phyloP scores from a whole-genome alignment of 2,888 invertebrate genomes.

The Cantharis nigra region DNA sequence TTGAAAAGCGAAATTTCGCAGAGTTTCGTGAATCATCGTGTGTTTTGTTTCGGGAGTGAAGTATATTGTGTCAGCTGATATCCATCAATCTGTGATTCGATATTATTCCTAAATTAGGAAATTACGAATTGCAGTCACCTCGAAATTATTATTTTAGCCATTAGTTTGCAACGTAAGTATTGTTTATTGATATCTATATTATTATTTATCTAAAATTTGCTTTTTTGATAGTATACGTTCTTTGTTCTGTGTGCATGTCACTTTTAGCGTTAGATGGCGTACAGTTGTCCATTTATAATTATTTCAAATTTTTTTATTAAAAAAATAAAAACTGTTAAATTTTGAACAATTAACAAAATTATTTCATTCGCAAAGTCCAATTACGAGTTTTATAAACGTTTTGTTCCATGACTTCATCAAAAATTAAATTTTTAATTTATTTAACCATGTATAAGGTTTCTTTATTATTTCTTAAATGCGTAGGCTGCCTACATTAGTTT shows the following conservation, averaged over 20 bases:
- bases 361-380: not conserved
- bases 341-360: not conserved
- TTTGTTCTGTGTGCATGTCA: not conserved
- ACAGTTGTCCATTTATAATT: not conserved
- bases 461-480: not conserved
- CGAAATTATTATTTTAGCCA: not conserved
- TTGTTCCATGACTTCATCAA: not conserved
- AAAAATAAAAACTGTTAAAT: not conserved
- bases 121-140: not conserved
- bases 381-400: not conserved
- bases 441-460: not conserved
- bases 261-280: not conserved
- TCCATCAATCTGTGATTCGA: not conserved
- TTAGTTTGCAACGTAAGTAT: not conserved
- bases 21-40: not conserved
- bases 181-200: not conserved
- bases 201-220: not conserved
- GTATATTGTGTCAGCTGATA: slow-evolving; percentile 2
- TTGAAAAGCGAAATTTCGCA: not conserved
- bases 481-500: not conserved
- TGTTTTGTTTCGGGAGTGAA: not conserved
- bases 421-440: not conserved
- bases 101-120: not conserved
- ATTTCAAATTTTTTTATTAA: not conserved
- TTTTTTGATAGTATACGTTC: not conserved